Evolutionary conservation across 92 coral and sea anemone genomes (phyloP).

Genomic region (Heliopora coerulea): DNA sequence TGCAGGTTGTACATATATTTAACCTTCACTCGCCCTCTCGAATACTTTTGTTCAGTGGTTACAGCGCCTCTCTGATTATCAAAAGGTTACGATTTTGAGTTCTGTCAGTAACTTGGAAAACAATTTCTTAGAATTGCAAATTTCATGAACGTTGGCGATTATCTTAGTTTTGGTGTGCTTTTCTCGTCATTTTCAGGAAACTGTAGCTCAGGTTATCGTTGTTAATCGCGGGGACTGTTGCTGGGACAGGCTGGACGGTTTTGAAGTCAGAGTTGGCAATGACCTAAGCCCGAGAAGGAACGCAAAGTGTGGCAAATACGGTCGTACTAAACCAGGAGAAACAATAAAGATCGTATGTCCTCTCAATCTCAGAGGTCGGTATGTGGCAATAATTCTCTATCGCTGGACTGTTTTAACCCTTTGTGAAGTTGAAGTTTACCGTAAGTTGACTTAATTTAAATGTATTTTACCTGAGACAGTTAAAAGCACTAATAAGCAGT

Average conservation of each 20-base stretch:
- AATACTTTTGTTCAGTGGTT: too few relatives aligned
- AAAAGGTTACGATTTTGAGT: too few relatives aligned
- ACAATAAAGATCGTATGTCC: slow-evolving; percentile 3
- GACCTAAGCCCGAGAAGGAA: not conserved
- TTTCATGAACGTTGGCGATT: too few relatives aligned
- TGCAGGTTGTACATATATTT: too few relatives aligned
- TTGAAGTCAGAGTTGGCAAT: slow-evolving; percentile 12
- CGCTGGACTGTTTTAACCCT: not conserved
- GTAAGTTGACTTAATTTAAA: too few relatives aligned
- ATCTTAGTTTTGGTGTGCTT: too few relatives aligned
- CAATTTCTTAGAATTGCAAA: too few relatives aligned
- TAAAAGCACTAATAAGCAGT: too few relatives aligned
- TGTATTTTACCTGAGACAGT: too few relatives aligned
- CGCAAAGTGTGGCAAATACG: slow-evolving; percentile 16
- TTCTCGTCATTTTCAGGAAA: slow-evolving; percentile 8
- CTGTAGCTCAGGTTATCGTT: slow-evolving; percentile 23
- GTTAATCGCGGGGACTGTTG: slow-evolving; percentile 12
- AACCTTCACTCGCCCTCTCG: too few relatives aligned
- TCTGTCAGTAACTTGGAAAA: too few relatives aligned
- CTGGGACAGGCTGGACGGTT: not conserved
- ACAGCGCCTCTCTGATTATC: too few relatives aligned
- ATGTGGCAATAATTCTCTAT: not conserved
- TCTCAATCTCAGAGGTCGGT: not conserved
- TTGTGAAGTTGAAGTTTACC: slow-evolving; percentile 31
- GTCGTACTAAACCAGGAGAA: not conserved